These are phyloP conservation scores for Bellardia pandia DNA, from an alignment of 2,888 invertebrate genomes.

Conservation along the genomic window DNA sequence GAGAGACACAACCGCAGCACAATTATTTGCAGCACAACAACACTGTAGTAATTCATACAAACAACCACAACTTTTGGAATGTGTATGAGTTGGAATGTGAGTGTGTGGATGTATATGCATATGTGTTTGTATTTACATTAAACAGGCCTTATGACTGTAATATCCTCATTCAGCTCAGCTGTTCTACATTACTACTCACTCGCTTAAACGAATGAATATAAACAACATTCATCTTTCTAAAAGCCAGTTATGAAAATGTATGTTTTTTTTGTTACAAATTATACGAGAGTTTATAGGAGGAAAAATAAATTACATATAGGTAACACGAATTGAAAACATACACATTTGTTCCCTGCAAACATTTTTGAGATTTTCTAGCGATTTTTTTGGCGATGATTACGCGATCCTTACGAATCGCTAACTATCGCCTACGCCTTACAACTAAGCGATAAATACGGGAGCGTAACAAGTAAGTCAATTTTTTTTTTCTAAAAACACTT, in stretches of 20 bases:
- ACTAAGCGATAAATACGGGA: too few species aligned
- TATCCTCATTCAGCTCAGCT: slow-evolving; percentile 22
- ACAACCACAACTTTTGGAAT: slow-evolving; percentile 40
- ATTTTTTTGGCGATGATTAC: too few species aligned
- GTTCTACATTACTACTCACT: background rate
- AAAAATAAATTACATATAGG: background rate
- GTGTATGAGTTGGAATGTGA: background rate
- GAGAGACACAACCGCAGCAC: slow-evolving; percentile 43
- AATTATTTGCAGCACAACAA: slow-evolving; percentile 51
- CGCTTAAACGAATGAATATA: slow-evolving; percentile 10
- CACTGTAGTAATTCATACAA: slow-evolving; percentile 6
- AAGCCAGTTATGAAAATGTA: slow-evolving; percentile 11
- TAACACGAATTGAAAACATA: too few species aligned
- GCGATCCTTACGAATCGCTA: too few species aligned
- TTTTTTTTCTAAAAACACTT: too few species aligned
- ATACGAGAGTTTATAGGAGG: background rate
- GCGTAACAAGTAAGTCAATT: too few species aligned
- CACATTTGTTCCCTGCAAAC: too few species aligned
- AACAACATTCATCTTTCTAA: slow-evolving; percentile 23
- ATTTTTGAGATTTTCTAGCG: too few species aligned
- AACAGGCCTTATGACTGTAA: slow-evolving; percentile 11
- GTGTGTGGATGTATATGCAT: background rate
- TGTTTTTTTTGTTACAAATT: background rate
- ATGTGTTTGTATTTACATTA: background rate
- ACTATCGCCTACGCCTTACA: too few species aligned